Percentiles rank a stretch among this genome's conserved stretches.
These are phyloP conservation scores for Melanotaenia nigrans DNA, from an alignment of 2,797 vertebrate genomes.

Conservation along the genomic window DNA sequence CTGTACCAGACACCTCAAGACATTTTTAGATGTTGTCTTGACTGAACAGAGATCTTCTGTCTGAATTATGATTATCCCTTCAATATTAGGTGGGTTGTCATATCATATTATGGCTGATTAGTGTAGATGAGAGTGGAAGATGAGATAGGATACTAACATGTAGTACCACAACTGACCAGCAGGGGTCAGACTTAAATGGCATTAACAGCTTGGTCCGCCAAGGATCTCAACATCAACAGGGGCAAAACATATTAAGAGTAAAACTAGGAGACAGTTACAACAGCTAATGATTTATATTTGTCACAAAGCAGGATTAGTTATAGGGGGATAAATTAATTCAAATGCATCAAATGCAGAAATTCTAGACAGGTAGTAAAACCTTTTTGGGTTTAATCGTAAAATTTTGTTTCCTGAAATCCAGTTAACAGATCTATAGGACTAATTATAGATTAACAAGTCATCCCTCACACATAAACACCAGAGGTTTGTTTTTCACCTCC, in stretches of 20 bases:
- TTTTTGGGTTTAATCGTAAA: background rate
- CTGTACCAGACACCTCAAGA: background rate
- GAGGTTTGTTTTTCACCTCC: background rate
- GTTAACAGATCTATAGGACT: background rate
- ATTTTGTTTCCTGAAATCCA: background rate
- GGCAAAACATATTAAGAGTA: background rate
- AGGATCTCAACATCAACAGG: background rate
- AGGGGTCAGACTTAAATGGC: slow-evolving; percentile 33
- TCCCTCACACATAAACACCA: background rate
- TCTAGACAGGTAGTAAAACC: background rate
- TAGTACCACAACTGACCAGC: slow-evolving; percentile 33
- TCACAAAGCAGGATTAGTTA: background rate
- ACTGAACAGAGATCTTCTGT: background rate
- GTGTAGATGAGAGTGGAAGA: background rate
- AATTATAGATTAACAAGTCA: background rate
- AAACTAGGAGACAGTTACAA: background rate
- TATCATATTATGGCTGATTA: background rate
- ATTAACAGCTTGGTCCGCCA: background rate
- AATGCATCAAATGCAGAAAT: background rate
- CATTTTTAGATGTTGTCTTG: background rate
- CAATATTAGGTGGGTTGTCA: background rate
- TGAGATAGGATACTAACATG: background rate
- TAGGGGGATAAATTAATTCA: background rate
- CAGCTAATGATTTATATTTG: background rate
- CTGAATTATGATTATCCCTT: background rate